Evolutionary conservation across 2,113 vertebrate species (phyloP), one percentile per base, ranked within the genome.

Genomic region (Panurus biarmicus): DNA sequence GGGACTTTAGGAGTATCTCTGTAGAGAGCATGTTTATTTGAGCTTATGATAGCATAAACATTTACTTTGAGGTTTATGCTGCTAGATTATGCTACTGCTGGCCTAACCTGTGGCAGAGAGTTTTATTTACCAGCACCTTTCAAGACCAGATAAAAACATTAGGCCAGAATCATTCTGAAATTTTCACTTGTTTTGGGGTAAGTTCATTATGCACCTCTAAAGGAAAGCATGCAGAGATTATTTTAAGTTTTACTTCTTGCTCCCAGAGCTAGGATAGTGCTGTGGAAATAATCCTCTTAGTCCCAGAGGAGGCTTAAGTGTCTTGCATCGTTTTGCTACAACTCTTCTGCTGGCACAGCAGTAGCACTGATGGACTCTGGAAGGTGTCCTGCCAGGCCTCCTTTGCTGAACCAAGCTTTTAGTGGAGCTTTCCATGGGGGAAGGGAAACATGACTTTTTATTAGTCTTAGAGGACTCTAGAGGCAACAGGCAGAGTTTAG

Each of bases 321-420:
- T 93, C 83, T 91, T 93, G 56, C 87, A 71, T 95, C 42, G 40
- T 92, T 95, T 91, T 95, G 84, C 72, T 87, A 69, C 69, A 87
- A 31, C 36, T 87, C 50, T 93, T 91, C 72, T 92, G 94, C 87
- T 96, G 95, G 94, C 53, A n/a, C 80, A 93, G 83, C 89, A 90
- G 61, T 50, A 83, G 74, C 51, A 44, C 40, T 80, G 85, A 87
- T 94, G 87, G 87, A 48, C 76, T 96, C 95, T 76, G 74, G 87
- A 96, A 95, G 87, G 80, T 94, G 93, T 92, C 89, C 90, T 94
- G 89, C 90, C 76, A 93, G 85, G 50, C 76, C 72, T 94, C 40
- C 89, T 93, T 91, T 82, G 89, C 94, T 95, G 81, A 93, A 87
- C 70, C 89, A 94, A 60, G 85, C 82, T 95, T 86, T 77, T 87